Evolutionary conservation across 2,888 invertebrate species (phyloP).

Genomic region (Orchesella flavescens): DNA sequence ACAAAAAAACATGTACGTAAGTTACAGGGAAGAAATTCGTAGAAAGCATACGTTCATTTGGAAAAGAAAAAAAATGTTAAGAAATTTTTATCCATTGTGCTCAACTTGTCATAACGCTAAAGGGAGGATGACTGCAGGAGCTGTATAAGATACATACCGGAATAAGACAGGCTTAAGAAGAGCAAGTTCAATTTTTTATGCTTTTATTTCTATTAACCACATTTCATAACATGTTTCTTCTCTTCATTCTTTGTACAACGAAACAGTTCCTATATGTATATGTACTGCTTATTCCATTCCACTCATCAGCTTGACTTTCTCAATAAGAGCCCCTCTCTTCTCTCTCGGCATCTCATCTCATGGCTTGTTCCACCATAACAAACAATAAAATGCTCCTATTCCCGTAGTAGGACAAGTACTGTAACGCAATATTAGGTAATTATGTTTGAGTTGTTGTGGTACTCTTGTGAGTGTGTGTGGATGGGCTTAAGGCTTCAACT

Average conservation of each 20-base stretch:
- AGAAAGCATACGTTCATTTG: constrained; percentile 6
- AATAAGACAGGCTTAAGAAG: neutral
- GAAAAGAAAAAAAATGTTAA: neutral
- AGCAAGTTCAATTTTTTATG: constrained; percentile 40
- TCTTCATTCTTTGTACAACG: constrained; percentile 13
- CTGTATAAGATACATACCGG: neutral
- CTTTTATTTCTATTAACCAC: constrained; percentile 62
- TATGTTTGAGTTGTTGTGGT: constrained; percentile 60
- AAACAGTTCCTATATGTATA: no score
- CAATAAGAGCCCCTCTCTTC: neutral
- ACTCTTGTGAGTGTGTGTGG: constrained; percentile 25
- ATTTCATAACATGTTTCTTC: constrained; percentile 52
- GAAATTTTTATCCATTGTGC: constrained; percentile 34
- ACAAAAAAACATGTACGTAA: constrained; percentile 8
- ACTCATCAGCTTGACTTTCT: neutral
- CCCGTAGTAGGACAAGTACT: constrained; percentile 19
- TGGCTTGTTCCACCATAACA: neutral
- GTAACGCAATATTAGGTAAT: constrained; percentile 52
- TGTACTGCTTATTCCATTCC: constrained; percentile 17
- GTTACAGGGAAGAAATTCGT: neutral
- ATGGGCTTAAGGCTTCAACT: neutral
- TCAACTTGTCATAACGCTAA: constrained; percentile 55
- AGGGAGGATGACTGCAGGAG: neutral
- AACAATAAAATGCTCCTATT: constrained; percentile 36
- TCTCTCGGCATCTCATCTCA: no score